Evolutionary conservation across 2,888 invertebrate species (phyloP), one percentile per base, ranked within the genome.

Genomic region (Synergus japonicus): DNA sequence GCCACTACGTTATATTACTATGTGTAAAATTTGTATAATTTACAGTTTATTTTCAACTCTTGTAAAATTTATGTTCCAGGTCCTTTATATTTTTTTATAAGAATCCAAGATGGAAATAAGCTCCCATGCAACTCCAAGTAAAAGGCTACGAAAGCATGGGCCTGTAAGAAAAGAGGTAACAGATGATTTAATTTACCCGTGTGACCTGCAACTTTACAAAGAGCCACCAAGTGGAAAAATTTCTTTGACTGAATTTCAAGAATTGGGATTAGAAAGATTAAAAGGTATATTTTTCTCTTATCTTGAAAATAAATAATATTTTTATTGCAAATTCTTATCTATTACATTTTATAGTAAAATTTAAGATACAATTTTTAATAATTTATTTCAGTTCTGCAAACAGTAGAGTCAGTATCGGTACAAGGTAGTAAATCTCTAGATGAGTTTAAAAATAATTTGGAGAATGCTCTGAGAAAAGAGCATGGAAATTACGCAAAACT

Each of bases 171-270:
- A 41, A 88, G 93, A 86, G 92, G 94, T 9, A 92, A 93, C 22
- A 94, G 94, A 49, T 54, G 73, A 73, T 73, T 49, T 15, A 88
- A 92, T 93, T 63, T 97, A 96, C 92, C 95, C 95, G 1, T 95
- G 96, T 89, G 96, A 96, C 93, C 93, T 98, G 15, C 95, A 95
- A 91, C 94, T 98, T 89, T 98, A 98, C 89, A 94, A 93, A 86
- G 88, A 94, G 46, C 96, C 97, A 46, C 98, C 98, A 8, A 93
- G 91, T 46, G 95, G 95, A 82, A 94, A 95, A 79, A 94, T 98
- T 82, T 94, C 95, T 78, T 93, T 98, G 37, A 94, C 95, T 82
- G 97, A 98, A 92, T 98, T 98, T 92, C 97, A 98, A 93, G 95
- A 96, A 69, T 93, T 97, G 85, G 97, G 98, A 2, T 91, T 97